Percentiles rank a stretch among this genome's conserved stretches.
phyloP scores from a whole-genome alignment of 1,140 invertebrate species.

The Hypothenemus hampei region DNA sequence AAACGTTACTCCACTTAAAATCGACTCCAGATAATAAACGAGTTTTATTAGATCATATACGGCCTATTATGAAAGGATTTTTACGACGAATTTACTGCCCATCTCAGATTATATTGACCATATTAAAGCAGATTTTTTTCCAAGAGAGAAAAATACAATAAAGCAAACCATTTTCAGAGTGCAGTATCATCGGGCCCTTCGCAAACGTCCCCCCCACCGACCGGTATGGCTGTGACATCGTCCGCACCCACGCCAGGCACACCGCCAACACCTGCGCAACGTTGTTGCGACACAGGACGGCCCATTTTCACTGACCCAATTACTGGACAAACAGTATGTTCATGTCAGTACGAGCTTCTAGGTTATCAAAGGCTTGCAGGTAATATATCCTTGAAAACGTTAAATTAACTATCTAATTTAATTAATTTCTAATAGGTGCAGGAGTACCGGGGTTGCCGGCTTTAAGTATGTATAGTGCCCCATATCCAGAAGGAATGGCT shows the following conservation, averaged over 20 bases:
- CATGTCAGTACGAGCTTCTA: constrained; percentile 80
- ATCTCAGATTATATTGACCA: constrained; percentile 10
- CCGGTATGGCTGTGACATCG: constrained; percentile 53
- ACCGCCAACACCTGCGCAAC: constrained; percentile 48
- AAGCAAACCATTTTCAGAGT: constrained; percentile 34
- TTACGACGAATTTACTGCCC: constrained; percentile 7
- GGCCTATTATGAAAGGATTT: constrained; percentile 21
- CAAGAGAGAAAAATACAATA: constrained; percentile 37
- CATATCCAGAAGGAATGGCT: constrained; percentile 71
- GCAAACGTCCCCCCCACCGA: constrained; percentile 50
- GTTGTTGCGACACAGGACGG: constrained; percentile 88
- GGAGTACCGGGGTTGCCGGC: constrained; percentile 51
- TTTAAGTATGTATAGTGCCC: constrained; percentile 71
- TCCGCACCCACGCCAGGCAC: constrained; percentile 49
- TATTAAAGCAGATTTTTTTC: constrained; percentile 19
- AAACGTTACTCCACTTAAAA: neutral
- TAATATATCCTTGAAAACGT: no score
- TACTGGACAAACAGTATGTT: constrained; percentile 88
- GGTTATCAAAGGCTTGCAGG: constrained; percentile 70
- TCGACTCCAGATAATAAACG: constrained; percentile 9
- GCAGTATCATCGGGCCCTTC: constrained; percentile 51
- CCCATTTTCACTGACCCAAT: constrained; percentile 88
- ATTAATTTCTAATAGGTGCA: constrained; percentile 44
- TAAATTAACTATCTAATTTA: no score
- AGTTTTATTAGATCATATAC: constrained; percentile 17